A percentile compares a stretch with the other conserved stretches of the same genome.
Evolutionary conservation across 2,888 invertebrate species (phyloP).

Genomic region (Morinoia aosen): DNA sequence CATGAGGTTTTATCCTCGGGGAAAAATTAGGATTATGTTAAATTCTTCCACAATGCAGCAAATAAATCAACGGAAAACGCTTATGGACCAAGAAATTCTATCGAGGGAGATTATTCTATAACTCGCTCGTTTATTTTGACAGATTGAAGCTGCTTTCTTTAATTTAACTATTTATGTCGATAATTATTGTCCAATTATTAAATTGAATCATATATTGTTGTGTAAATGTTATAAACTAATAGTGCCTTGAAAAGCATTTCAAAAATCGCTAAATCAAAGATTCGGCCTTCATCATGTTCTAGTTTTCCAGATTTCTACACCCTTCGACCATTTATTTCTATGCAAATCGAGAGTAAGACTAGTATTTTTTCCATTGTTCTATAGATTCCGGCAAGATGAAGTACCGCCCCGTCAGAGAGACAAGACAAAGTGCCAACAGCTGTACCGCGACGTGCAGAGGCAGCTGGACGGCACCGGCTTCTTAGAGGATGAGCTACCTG

Average conservation of each 20-base stretch:
- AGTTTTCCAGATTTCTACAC: background rate
- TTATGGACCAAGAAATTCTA: too few species aligned
- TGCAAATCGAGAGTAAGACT: background rate
- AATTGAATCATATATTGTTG: background rate
- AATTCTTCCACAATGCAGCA: too few species aligned
- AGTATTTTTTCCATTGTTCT: background rate
- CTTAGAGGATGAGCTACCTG: slow-evolving; percentile 87
- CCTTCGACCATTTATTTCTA: background rate
- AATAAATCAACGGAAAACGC: too few species aligned
- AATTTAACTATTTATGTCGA: too few species aligned
- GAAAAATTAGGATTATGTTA: too few species aligned
- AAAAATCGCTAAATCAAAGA: background rate
- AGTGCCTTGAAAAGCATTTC: too few species aligned
- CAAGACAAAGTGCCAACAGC: slow-evolving; percentile 87
- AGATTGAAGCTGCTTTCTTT: too few species aligned
- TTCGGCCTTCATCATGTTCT: background rate
- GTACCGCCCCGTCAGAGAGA: slow-evolving; percentile 91
- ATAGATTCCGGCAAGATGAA: slow-evolving; percentile 89
- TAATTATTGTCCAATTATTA: background rate
- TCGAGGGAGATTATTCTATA: too few species aligned
- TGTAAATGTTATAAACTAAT: background rate
- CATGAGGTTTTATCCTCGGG: too few species aligned
- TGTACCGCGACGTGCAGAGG: slow-evolving; percentile 80
- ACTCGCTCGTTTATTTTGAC: too few species aligned
- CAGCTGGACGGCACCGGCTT: slow-evolving; percentile 64